These are phyloP conservation scores for Tamias sibiricus DNA, from an alignment of 2,113 vertebrate genomes.

Conservation along the genomic window DNA sequence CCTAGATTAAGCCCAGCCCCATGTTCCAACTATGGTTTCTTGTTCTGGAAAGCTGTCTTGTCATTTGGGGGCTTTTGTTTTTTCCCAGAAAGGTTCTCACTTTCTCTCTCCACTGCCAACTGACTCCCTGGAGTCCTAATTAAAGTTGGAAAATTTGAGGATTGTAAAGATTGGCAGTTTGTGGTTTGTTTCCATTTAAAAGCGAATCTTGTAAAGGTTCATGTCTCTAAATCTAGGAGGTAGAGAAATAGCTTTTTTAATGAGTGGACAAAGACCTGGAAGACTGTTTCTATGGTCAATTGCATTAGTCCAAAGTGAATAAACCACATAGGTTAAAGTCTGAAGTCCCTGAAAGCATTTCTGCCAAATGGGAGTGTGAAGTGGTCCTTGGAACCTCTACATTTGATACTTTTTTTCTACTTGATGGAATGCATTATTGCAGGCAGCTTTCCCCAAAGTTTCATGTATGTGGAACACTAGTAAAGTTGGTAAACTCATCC, in stretches of 20 bases:
- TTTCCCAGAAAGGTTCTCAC: not conserved
- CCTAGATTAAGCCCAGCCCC: conserved; percentile 40
- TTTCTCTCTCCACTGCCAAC: conserved; percentile 51
- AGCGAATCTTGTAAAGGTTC: not conserved
- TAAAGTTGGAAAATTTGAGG: conserved; percentile 52
- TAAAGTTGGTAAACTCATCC: not conserved
- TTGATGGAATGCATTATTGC: not conserved
- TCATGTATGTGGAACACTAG: not conserved
- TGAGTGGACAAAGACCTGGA: not conserved
- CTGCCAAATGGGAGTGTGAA: not conserved
- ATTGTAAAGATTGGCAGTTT: conserved; percentile 45
- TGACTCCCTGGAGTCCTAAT: conserved; percentile 48
- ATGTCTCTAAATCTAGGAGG: conserved; percentile 1
- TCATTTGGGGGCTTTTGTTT: conserved; percentile 14
- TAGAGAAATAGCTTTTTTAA: not conserved
- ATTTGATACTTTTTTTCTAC: not conserved
- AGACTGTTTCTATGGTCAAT: not conserved
- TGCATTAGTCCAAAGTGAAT: not conserved
- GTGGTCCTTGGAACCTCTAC: not conserved
- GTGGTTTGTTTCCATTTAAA: conserved; percentile 51
- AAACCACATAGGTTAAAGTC: not conserved
- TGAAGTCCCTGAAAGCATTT: conserved; percentile 29
- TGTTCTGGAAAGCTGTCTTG: conserved; percentile 54
- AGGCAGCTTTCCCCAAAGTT: not conserved
- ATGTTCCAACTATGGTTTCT: conserved; percentile 44